These are phyloP conservation scores for Cheilosia variabilis DNA, from an alignment of 2,888 invertebrate species.

Conservation along the genomic window DNA sequence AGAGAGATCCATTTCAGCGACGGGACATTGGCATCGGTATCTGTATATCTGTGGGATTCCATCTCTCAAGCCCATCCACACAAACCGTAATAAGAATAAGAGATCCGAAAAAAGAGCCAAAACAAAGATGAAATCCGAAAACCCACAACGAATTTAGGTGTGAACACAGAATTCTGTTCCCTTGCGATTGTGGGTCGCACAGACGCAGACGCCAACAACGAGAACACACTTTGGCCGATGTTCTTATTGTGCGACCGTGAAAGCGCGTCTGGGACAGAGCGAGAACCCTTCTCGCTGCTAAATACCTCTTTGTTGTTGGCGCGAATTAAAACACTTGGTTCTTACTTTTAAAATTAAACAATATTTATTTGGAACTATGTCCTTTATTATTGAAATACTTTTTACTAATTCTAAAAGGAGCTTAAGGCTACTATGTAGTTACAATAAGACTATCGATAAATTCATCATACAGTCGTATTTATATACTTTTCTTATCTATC, in stretches of 20 bases:
- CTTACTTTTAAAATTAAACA: too few species aligned
- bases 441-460: too few species aligned
- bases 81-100: slow-evolving; percentile 48
- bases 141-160: slow-evolving; percentile 74
- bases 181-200: slow-evolving; percentile 67
- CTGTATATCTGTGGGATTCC: slow-evolving; percentile 66
- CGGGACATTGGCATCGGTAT: slow-evolving; percentile 65
- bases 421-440: too few species aligned
- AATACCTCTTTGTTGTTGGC: slow-evolving; percentile 73
- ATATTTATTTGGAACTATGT: too few species aligned
- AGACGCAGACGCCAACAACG: slow-evolving; percentile 66
- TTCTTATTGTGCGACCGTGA: slow-evolving; percentile 54
- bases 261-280: slow-evolving; percentile 44
- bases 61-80: slow-evolving; percentile 50
- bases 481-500: too few species aligned
- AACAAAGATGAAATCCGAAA: slow-evolving; percentile 43
- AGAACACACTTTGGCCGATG: slow-evolving; percentile 13
- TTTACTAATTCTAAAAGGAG: too few species aligned
- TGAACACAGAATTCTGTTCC: slow-evolving; percentile 70
- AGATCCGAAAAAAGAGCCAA: slow-evolving; percentile 35
- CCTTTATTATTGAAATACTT: too few species aligned
- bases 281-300: slow-evolving; percentile 62
- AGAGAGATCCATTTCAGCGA: slow-evolving; percentile 47
- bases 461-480: too few species aligned
- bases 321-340: too few species aligned